Evolutionary conservation across 2,113 vertebrate species (phyloP), one percentile per base, ranked within the genome.

Genomic region (Numenius arquata): DNA sequence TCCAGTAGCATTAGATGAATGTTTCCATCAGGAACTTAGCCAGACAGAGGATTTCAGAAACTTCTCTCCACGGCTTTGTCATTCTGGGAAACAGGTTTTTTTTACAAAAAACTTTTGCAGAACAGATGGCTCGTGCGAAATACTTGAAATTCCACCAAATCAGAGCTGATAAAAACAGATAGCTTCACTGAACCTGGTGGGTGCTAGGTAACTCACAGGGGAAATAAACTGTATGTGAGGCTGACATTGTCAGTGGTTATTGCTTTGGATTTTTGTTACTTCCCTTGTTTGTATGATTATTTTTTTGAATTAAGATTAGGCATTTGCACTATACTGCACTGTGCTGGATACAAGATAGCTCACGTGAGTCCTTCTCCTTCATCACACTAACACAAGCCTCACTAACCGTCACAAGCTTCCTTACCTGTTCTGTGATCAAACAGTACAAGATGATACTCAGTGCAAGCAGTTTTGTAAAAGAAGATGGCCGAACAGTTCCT

Each of bases 41-140:
- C 85, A 92, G 59, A 62, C 25, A 73, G 21, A 89, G 1, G 8
- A 85, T 80, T 83, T 93, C 79, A 88, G 86, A 88, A 95, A 77
- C 76, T 59, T 47, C 32, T 85, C 59, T 89, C 55, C 18, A 15
- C 58, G 21, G 27, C 50, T 93, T 92, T 93, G 55, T 93, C 83
- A 50, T 90, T 92, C 71, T 68, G 58, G 22, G 15, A 93, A 90
- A 63, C 15, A 48, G 30, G 14, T 1, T 2, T 17, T 53, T 85
- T 89, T 88, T 50, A 1, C 1, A 77, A 78, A 77, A 93, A 74
- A n/a, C 3, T 62, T 86, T 67, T 92, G 48, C 12, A 43, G 74
- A 95, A 65, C 91, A 97, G 89, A 92, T 95, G 84, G 81, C 22
- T 94, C 21, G 15, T 92, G 55, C 66, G 53, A 91, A 96, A 92